Conservation (phyloP, 2,797 vertebrate genomes). For the Spinus olivaceus region DNA sequence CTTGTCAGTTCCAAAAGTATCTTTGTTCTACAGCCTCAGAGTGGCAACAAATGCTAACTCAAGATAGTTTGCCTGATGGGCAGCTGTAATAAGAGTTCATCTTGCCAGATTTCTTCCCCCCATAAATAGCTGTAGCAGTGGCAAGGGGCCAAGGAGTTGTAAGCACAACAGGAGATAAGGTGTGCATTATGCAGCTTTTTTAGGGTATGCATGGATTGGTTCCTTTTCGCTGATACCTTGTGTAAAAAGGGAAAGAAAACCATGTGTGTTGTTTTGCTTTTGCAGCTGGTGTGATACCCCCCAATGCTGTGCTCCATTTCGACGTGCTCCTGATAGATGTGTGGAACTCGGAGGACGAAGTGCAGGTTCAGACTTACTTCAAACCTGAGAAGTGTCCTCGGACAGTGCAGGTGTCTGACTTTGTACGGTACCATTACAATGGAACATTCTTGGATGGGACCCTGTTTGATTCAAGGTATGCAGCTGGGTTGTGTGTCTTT, state of each 20-base stretch:
- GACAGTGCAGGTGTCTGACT: slow-evolving; percentile 93
- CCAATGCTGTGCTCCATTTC: slow-evolving; percentile 91
- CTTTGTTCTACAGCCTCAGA: neutral
- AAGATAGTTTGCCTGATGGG: neutral
- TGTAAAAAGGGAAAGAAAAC: neutral
- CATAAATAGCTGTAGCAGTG: neutral
- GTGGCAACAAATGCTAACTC: neutral
- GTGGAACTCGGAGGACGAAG: slow-evolving; percentile 90
- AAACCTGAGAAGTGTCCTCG: slow-evolving; percentile 83
- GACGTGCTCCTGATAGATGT: slow-evolving; percentile 95
- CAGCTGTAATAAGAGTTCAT: neutral
- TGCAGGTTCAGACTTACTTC: slow-evolving; percentile 87
- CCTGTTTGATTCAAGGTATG: slow-evolving; percentile 87
- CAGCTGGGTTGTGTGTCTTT: neutral
- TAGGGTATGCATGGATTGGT: accelerated
- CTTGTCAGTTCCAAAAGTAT: neutral
- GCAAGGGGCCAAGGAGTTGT: neutral
- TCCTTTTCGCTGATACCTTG: accelerated
- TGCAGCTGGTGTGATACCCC: slow-evolving; percentile 88
- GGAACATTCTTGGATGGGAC: slow-evolving; percentile 94
- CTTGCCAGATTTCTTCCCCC: neutral
- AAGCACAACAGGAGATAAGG: neutral
- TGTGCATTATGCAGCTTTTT: neutral
- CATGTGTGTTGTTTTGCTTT: neutral
- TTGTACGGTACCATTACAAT: slow-evolving; percentile 95